These are phyloP conservation scores for Notechis scutatus DNA, from an alignment of 2,113 vertebrate species.

Conservation along the genomic window DNA sequence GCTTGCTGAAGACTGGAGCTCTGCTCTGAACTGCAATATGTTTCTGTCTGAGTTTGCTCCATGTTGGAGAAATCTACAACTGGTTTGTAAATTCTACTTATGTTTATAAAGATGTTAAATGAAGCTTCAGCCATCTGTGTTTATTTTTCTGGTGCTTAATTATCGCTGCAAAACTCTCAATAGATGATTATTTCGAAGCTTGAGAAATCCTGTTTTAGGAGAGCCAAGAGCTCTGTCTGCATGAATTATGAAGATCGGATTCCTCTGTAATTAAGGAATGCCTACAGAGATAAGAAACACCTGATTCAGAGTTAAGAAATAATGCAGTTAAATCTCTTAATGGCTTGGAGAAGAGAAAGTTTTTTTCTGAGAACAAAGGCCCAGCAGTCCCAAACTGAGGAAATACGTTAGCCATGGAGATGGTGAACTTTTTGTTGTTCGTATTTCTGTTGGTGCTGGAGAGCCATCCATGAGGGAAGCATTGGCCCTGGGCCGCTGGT, in stretches of 20 bases:
- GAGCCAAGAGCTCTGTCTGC: neutral
- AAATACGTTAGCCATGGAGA: neutral
- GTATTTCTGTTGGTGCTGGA: neutral
- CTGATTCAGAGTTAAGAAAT: neutral
- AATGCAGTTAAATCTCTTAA: neutral
- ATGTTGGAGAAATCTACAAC: too few relatives aligned
- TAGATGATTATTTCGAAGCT: neutral
- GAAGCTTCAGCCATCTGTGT: too few relatives aligned
- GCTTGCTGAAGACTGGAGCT: too few relatives aligned
- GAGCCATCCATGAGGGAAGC: neutral
- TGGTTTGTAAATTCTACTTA: too few relatives aligned
- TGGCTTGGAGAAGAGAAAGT: neutral
- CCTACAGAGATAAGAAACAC: neutral
- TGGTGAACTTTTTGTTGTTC: neutral
- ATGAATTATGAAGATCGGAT: neutral
- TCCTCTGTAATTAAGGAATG: neutral
- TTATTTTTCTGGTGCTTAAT: too few relatives aligned
- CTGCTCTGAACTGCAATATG: too few relatives aligned
- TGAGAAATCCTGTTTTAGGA: neutral
- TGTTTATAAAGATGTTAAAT: too few relatives aligned
- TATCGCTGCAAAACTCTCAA: too few relatives aligned
- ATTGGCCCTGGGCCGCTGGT: neutral
- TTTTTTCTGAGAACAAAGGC: neutral
- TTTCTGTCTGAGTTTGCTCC: too few relatives aligned
- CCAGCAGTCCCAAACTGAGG: neutral